Evolutionary conservation across 2,888 invertebrate species (phyloP).

Genomic region (Lobophora halterata): DNA sequence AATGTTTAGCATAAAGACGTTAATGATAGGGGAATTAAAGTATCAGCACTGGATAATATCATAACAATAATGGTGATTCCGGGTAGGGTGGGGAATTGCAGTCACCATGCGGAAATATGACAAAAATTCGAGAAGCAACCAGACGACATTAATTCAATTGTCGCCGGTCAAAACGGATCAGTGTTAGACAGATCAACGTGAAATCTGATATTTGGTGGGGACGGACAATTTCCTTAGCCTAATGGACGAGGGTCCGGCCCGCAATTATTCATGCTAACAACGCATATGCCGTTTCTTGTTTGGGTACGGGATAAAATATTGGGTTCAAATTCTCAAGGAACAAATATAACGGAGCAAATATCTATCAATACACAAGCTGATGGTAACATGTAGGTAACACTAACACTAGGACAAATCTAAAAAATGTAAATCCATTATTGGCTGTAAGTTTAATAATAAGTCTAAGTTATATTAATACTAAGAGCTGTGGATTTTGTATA

Average conservation of each 20-base stretch:
- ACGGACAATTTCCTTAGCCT: constrained; percentile 68
- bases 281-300: constrained; percentile 29
- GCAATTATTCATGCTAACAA: constrained; percentile 57
- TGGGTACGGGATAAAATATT: constrained; percentile 9
- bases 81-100: constrained; percentile 39
- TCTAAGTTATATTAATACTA: too few species aligned
- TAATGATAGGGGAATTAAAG: too few species aligned
- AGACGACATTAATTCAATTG: constrained; percentile 77
- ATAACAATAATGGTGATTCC: constrained; percentile 21
- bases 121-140: constrained; percentile 69
- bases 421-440: too few species aligned
- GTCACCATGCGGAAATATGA: constrained; percentile 60
- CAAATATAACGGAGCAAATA: too few species aligned
- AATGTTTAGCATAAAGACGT: too few species aligned
- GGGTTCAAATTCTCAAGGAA: constrained; percentile 4
- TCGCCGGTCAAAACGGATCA: constrained; percentile 71
- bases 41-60: too few species aligned
- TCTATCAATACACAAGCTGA: too few species aligned
- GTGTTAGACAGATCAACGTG: constrained; percentile 74
- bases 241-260: constrained; percentile 69
- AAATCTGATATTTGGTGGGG: constrained; percentile 77
- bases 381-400: too few species aligned
- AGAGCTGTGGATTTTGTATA: too few species aligned
- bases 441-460: too few species aligned
- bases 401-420: too few species aligned